A percentile compares a stretch with the other conserved stretches of the same genome.
These are phyloP conservation scores for Chymomyza caudatula DNA, from an alignment of 2,888 invertebrate species.

Conservation along the genomic window DNA sequence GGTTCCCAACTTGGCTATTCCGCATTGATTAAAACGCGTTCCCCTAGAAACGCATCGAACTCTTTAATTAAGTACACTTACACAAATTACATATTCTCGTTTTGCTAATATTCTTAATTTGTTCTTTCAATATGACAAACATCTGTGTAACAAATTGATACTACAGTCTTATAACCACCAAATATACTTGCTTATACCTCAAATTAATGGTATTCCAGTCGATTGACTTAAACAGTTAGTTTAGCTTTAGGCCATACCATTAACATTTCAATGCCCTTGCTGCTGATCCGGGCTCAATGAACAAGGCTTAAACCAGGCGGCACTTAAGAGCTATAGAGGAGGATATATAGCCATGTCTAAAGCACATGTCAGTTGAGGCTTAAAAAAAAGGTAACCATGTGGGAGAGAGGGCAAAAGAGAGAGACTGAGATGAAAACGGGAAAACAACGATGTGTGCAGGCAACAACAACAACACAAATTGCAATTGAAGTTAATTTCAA, in stretches of 20 bases:
- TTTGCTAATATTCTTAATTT: not conserved
- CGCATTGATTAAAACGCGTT: not conserved
- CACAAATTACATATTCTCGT: not conserved
- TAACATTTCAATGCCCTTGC: not conserved
- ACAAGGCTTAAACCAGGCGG: not conserved
- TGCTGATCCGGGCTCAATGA: not conserved
- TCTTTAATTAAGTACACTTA: not conserved
- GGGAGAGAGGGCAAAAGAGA: slow-evolving; percentile 11
- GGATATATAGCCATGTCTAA: slow-evolving; percentile 1
- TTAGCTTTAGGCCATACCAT: not conserved
- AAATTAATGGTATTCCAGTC: not conserved
- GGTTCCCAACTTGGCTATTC: not conserved
- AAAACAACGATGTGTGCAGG: not conserved
- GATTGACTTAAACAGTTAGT: not conserved
- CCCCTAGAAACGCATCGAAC: not conserved
- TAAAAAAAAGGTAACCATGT: slow-evolving; percentile 27
- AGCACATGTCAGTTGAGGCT: slow-evolving; percentile 46
- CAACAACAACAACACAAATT: slow-evolving; percentile 56
- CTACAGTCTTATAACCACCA: too few relatives aligned
- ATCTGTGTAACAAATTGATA: too few relatives aligned
- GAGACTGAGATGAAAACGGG: not conserved
- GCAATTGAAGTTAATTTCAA: slow-evolving; percentile 77
- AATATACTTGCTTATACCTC: not conserved
- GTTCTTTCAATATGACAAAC: not conserved
- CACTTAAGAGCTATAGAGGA: not conserved